These are phyloP conservation scores for Endotricha flammealis DNA, from an alignment of 2,888 invertebrate species.

Conservation along the genomic window DNA sequence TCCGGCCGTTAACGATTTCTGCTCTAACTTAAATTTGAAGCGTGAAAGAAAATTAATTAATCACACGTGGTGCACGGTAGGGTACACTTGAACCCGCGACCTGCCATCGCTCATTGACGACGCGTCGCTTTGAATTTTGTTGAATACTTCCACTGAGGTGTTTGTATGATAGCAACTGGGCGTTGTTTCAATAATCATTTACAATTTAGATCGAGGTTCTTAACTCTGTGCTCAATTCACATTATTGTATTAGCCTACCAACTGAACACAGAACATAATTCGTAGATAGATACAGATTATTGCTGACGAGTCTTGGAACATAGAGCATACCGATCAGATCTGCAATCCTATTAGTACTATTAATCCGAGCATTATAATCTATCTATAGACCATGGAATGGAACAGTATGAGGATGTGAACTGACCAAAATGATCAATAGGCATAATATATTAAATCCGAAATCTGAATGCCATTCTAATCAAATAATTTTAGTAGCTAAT, in stretches of 20 bases:
- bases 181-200: no score
- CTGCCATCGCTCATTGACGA: not conserved
- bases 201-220: no score
- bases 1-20: constrained; percentile 69
- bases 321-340: constrained; percentile 20
- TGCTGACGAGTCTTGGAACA: constrained; percentile 10
- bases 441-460: no score
- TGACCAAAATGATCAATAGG: constrained; percentile 1
- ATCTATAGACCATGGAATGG: no score
- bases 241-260: no score
- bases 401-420: constrained; percentile 14
- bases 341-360: constrained; percentile 26
- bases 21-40: constrained; percentile 62
- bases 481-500: not conserved
- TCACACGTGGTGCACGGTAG: constrained; percentile 49
- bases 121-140: not conserved
- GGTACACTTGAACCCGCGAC: constrained; percentile 21
- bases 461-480: not conserved
- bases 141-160: no score
- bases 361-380: constrained; percentile 23
- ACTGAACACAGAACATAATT: no score
- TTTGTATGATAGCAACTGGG: no score
- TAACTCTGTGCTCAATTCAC: no score
- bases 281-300: no score
- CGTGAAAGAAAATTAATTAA: constrained; percentile 74